Conservation (phyloP, 2,888 invertebrate genomes). For the Cheilosia grossa region DNA sequence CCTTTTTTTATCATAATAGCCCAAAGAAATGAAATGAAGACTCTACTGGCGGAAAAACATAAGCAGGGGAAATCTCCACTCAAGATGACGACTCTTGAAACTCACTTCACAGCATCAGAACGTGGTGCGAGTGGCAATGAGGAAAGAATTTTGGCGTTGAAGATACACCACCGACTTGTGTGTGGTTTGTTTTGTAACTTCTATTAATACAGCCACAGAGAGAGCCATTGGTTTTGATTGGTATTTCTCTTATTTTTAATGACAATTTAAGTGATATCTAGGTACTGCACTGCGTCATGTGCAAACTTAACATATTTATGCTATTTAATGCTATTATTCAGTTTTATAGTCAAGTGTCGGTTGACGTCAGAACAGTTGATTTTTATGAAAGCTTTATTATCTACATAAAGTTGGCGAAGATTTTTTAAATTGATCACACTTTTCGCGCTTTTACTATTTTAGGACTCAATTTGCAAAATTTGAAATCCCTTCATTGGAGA, state of each 20-base stretch:
- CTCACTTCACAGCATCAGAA: conserved; percentile 19
- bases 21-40: conserved; percentile 52
- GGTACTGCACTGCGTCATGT: neutral
- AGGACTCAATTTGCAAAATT: no score
- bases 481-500: no score
- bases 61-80: conserved; percentile 50
- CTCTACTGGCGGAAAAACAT: conserved; percentile 33
- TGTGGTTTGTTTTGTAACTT: conserved; percentile 36
- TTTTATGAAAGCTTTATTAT: no score
- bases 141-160: conserved; percentile 12
- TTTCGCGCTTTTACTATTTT: neutral
- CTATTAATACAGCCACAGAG: conserved; percentile 36
- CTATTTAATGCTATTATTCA: no score
- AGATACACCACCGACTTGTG: conserved; percentile 25
- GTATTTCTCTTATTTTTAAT: conserved; percentile 49
- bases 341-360: no score
- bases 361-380: no score
- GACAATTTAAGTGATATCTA: conserved; percentile 55
- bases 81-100: conserved; percentile 58
- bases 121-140: conserved; percentile 14
- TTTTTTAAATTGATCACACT: no score
- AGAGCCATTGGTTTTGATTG: conserved; percentile 56
- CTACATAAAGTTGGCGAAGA: no score
- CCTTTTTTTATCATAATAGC: conserved; percentile 53
- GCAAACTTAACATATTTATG: neutral